Evolutionary conservation across 2,797 vertebrate genomes (phyloP).

Genomic region (Hybognathus amarus): DNA sequence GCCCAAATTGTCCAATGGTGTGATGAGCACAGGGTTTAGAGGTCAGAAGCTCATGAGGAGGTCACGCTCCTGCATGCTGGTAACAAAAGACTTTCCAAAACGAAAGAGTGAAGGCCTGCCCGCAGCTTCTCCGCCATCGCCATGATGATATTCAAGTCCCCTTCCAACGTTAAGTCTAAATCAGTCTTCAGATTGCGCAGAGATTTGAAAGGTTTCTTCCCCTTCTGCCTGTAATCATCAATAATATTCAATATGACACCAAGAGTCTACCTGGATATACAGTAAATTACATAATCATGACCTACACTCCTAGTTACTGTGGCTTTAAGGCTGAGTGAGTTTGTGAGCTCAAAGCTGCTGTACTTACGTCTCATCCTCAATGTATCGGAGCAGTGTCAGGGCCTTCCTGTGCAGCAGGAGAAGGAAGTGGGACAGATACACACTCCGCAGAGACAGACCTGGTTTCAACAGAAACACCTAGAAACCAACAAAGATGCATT

Average conservation of each 20-base stretch:
- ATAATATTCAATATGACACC: neutral
- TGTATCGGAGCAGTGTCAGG: slow-evolving; percentile 95
- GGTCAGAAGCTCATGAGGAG: slow-evolving; percentile 91
- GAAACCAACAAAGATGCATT: slow-evolving; percentile 53
- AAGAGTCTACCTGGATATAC: neutral
- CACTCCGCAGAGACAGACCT: slow-evolving; percentile 88
- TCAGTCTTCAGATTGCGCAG: slow-evolving; percentile 92
- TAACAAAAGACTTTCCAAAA: slow-evolving; percentile 93
- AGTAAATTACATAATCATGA: neutral
- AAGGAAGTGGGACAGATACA: slow-evolving; percentile 94
- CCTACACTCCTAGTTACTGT: neutral
- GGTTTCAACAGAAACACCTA: slow-evolving; percentile 97
- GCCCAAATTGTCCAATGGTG: neutral
- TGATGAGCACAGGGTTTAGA: slow-evolving; percentile 6
- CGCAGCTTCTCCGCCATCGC: slow-evolving; percentile 96
- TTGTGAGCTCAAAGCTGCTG: slow-evolving; percentile 10
- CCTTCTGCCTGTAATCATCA: slow-evolving; percentile 87
- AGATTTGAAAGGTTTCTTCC: slow-evolving; percentile 93
- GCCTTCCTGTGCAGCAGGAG: slow-evolving; percentile 96
- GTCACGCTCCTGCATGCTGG: slow-evolving; percentile 93
- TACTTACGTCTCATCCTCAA: slow-evolving; percentile 97
- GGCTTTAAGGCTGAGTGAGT: neutral
- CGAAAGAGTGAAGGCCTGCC: slow-evolving; percentile 92
- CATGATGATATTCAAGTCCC: slow-evolving; percentile 96
- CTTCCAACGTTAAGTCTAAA: slow-evolving; percentile 91